phyloP scores from a whole-genome alignment of 2,888 invertebrate species.

The Tenthredo distinguenda region DNA sequence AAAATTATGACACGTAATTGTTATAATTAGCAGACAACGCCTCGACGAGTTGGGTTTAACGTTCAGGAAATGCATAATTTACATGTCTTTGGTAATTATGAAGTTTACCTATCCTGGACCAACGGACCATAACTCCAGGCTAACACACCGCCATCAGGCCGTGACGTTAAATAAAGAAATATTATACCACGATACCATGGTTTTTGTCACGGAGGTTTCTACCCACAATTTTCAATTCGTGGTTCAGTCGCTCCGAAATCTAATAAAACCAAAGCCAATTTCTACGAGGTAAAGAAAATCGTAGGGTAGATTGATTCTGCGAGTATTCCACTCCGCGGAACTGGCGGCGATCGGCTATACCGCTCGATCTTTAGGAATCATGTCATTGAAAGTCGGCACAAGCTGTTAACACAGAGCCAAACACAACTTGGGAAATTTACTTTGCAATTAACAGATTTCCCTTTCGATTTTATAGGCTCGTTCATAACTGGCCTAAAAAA shows the following conservation, averaged over 20 bases:
- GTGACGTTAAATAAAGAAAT: slow-evolving; percentile 33
- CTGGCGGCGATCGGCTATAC: background rate
- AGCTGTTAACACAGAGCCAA: background rate
- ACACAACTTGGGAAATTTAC: background rate
- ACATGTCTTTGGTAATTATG: slow-evolving; percentile 46
- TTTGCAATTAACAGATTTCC: background rate
- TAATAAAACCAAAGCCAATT: slow-evolving; percentile 23
- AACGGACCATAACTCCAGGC: slow-evolving; percentile 36
- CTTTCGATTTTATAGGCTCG: background rate
- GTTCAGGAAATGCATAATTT: slow-evolving; percentile 44
- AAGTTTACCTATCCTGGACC: slow-evolving; percentile 34
- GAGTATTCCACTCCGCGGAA: background rate
- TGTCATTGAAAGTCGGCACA: background rate
- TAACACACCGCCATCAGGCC: slow-evolving; percentile 38
- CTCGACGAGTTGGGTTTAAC: background rate
- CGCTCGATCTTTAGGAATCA: background rate
- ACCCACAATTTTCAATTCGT: background rate
- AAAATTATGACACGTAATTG: slow-evolving; percentile 6
- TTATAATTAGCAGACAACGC: slow-evolving; percentile 14
- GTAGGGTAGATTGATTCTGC: background rate
- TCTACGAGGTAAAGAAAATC: background rate
- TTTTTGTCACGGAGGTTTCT: background rate
- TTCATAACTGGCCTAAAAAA: background rate
- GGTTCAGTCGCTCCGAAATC: slow-evolving; percentile 11
- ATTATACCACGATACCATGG: background rate